Conservation (phyloP, 2,113 vertebrate species). For the Psilopsiagon aymara region DNA sequence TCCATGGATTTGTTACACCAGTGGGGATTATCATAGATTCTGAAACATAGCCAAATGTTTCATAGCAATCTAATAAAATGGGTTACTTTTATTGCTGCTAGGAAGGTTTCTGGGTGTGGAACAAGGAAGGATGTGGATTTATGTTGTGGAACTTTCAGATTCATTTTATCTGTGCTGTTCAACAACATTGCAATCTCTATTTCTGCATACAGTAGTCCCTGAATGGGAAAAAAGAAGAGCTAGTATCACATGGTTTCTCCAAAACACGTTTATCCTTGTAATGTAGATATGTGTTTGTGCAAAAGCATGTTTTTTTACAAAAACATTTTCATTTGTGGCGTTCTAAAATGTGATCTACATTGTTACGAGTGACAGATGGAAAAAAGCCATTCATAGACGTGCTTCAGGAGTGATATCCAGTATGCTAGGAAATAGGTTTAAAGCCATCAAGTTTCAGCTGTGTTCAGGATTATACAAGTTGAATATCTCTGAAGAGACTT, state of each 20-base stretch:
- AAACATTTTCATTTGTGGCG: not conserved
- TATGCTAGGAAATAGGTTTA: not conserved
- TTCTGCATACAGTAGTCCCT: not conserved
- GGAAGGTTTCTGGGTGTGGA: not conserved
- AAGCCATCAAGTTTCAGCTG: not conserved
- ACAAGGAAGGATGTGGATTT: not conserved
- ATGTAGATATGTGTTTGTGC: fast-evolving
- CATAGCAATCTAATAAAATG: not conserved
- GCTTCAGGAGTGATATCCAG: not conserved
- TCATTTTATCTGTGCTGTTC: not conserved
- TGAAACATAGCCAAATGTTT: not conserved
- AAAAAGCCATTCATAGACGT: not conserved
- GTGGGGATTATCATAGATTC: not conserved
- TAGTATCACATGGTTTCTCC: not conserved
- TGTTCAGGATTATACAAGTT: not conserved
- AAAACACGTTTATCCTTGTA: not conserved
- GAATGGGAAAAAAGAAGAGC: not conserved
- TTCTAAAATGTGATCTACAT: not conserved
- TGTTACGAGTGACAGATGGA: not conserved
- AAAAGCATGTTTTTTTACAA: not conserved
- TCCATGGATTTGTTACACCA: not conserved
- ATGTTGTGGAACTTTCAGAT: not conserved
- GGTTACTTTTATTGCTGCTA: not conserved
- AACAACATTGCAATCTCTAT: not conserved
- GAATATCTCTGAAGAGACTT: not conserved